A percentile compares a stretch with the other conserved stretches of the same genome.
Conservation (phyloP, 1,140 invertebrate species). For the Tetramorium simillimum region DNA sequence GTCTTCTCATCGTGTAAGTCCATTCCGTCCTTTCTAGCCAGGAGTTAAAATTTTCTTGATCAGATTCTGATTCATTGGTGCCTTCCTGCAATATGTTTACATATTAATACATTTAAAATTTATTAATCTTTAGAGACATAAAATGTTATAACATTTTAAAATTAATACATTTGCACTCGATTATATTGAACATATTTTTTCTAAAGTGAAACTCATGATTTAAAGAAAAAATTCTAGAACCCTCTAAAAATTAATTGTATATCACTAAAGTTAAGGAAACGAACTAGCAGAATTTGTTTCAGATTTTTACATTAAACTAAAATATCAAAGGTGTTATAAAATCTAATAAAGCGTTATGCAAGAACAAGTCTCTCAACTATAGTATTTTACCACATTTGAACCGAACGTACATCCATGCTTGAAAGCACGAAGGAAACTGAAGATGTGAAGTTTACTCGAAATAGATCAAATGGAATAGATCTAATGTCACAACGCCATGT, state of each 20-base stretch:
- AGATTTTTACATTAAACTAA: too few species aligned
- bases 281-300: too few species aligned
- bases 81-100: constrained; percentile 68
- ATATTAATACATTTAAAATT: neutral
- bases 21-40: constrained; percentile 84
- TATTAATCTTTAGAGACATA: neutral
- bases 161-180: too few species aligned
- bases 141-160: too few species aligned
- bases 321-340: too few species aligned
- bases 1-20: constrained; percentile 88
- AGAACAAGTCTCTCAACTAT: neutral
- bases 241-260: too few species aligned
- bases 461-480: neutral
- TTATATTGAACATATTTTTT: too few species aligned
- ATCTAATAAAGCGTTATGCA: neutral
- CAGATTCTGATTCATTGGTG: constrained; percentile 63
- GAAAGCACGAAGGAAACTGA: neutral
- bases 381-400: neutral
- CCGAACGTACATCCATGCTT: neutral
- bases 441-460: neutral
- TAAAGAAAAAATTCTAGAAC: too few species aligned
- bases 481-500: neutral
- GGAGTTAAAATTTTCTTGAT: constrained; percentile 66
- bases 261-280: too few species aligned
- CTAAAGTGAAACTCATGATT: too few species aligned